Percentiles rank a stretch among this genome's conserved stretches.
phyloP scores from a whole-genome alignment of 2,797 vertebrate genomes.

The Tragelaphus eurycerus region DNA sequence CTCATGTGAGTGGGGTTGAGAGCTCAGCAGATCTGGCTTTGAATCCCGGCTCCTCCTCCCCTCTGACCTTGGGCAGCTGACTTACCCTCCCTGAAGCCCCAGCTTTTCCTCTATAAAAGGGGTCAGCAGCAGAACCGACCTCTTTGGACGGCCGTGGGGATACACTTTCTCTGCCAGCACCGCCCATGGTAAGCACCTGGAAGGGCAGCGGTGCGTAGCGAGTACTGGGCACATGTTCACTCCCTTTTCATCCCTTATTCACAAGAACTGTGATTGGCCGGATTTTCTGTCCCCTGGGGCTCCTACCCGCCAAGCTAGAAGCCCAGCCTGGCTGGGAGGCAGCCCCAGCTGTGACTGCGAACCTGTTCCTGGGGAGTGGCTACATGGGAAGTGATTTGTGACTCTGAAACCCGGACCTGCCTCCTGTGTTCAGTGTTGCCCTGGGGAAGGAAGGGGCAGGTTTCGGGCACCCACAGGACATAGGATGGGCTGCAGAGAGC shows the following conservation, averaged over 20 bases:
- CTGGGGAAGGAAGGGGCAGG: neutral
- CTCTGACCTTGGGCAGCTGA: neutral
- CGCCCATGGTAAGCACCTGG: rapidly evolving
- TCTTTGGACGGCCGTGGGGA: neutral
- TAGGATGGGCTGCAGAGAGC: neutral
- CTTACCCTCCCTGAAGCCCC: neutral
- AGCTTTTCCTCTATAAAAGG: neutral
- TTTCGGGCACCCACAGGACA: neutral
- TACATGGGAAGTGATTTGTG: neutral
- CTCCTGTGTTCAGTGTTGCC: neutral
- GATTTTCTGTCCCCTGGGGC: slow-evolving; percentile 53
- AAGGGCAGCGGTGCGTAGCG: rapidly evolving
- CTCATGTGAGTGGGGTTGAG: neutral
- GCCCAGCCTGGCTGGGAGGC: neutral
- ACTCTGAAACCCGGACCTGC: slow-evolving; percentile 45
- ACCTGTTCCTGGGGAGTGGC: slow-evolving; percentile 65
- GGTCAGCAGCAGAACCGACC: neutral
- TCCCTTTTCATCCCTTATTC: neutral
- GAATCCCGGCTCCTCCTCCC: neutral
- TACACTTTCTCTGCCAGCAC: neutral
- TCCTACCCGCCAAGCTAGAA: neutral
- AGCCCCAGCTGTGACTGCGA: slow-evolving; percentile 41
- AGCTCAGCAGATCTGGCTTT: neutral
- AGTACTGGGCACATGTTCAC: too few relatives aligned
- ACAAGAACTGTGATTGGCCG: neutral